Evolutionary conservation across 1,140 invertebrate species (phyloP).

Genomic region (Tetramorium alpestre): DNA sequence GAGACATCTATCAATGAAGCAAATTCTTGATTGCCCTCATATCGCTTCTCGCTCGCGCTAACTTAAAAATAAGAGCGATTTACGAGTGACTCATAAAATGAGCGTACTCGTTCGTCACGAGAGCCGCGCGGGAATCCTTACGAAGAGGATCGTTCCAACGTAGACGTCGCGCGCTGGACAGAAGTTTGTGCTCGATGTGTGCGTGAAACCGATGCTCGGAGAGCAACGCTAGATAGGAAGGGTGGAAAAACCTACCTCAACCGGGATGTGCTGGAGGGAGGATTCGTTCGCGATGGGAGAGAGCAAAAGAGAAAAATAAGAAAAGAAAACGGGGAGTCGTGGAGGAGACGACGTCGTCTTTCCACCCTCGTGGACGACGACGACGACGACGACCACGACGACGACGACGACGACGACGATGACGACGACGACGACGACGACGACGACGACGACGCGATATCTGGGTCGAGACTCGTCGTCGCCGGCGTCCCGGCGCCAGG

Average conservation of each 20-base stretch:
- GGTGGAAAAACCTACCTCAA: conserved; percentile 80
- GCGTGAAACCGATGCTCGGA: conserved; percentile 33
- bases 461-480: conserved; percentile 85
- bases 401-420: conserved; percentile 59
- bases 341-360: conserved; percentile 75
- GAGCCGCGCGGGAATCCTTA: conserved; percentile 23
- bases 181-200: conserved; percentile 15
- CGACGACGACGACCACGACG: conserved; percentile 53
- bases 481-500: conserved; percentile 83
- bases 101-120: conserved; percentile 39
- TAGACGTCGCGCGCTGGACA: conserved; percentile 19
- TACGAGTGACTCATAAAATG: conserved; percentile 45
- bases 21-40: background rate
- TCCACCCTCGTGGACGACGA: conserved; percentile 64
- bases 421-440: conserved; percentile 64
- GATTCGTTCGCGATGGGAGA: conserved; percentile 70
- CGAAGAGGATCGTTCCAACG: conserved; percentile 9
- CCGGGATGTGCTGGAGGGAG: conserved; percentile 59
- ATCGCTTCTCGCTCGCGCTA: background rate
- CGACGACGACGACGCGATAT: conserved; percentile 77
- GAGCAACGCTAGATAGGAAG: conserved; percentile 51
- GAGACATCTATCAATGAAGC: background rate
- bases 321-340: conserved; percentile 76
- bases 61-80: conserved; percentile 50
- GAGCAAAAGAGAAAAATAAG: conserved; percentile 80